Evolutionary conservation across 1,140 invertebrate genomes (phyloP), one percentile per base, ranked within the genome.

Genomic region (Lepidotrigona ventralis): DNA sequence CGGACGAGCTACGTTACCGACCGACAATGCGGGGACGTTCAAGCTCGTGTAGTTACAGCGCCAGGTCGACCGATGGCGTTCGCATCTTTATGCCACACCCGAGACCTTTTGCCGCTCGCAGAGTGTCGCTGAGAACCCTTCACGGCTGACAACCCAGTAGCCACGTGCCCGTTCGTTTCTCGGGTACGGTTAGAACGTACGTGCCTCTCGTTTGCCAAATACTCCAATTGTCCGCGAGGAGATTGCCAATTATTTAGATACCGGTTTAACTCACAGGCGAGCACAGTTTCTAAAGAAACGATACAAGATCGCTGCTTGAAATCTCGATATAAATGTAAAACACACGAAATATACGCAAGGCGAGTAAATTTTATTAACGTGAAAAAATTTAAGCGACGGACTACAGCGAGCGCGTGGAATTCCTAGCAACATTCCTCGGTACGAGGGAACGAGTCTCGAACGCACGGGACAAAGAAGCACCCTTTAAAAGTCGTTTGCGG

Each of bases 81-180:
- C 75, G 71, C 71, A 60, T 88, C 88, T 90, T 88, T 29, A 89
- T 79, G 91, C 92, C 93, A 93, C 93, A 93, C 92, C 92, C 92
- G 92, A 91, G 90, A 85, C 83, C 81, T 86, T 81, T 84, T 90
- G 86, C 87, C 86, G 86, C 86, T 84, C 69, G 79, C 9, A 56
- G n/a, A 74, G 29, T 54, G 53, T 56, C 54, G 78, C 85, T 60
- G 71, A 66, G 64, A 76, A 74, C 84, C 85, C 86, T 90, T 90
- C 82, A 83, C 84, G 86, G 72, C 77, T 86, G 87, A 90, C 86
- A 85, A 87, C 64, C 85, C 85, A 75, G 80, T 85, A 76, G 75
- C 86, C 90, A 93, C 91, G 91, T 92, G 91, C 87, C 39, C 89
- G 80, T 76, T 68, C 71, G 83, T 88, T 84, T 64, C 79, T 84